Evolutionary conservation across 2,797 vertebrate genomes (phyloP).

Genomic region (Danio aesculapii): DNA sequence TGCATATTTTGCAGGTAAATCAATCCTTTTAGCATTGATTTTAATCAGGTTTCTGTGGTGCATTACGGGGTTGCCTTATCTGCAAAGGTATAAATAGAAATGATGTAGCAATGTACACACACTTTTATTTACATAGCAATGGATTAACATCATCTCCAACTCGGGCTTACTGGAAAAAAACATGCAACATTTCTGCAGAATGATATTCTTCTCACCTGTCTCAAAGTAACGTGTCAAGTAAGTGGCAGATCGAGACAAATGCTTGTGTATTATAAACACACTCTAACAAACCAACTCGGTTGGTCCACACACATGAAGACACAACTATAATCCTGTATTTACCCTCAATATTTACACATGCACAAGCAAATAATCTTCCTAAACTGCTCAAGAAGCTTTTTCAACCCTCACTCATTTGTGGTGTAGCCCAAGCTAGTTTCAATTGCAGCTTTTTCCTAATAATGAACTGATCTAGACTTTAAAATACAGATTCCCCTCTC

Average conservation of each 20-base stretch:
- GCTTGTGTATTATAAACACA: background rate
- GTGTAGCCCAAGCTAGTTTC: background rate
- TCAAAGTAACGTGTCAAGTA: background rate
- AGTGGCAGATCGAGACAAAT: background rate
- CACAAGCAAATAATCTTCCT: constrained; percentile 9
- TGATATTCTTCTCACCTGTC: background rate
- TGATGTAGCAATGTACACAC: constrained; percentile 9
- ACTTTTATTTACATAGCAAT: constrained; percentile 29
- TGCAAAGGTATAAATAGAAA: background rate
- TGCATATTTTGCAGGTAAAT: background rate
- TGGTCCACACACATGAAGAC: background rate
- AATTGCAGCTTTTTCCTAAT: background rate
- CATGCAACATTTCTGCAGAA: background rate
- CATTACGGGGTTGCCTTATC: no score
- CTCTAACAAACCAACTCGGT: background rate
- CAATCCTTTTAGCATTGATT: background rate
- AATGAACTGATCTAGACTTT: no score
- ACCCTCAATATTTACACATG: constrained; percentile 5
- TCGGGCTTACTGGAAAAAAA: background rate
- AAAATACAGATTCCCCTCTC: no score
- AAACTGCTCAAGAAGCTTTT: constrained; percentile 8
- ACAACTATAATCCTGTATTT: constrained; percentile 21
- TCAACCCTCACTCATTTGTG: constrained; percentile 7
- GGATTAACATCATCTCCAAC: constrained; percentile 34
- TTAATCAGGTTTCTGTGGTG: no score